Conservation (phyloP, 2,888 invertebrate genomes). For the Orthosia incerta region DNA sequence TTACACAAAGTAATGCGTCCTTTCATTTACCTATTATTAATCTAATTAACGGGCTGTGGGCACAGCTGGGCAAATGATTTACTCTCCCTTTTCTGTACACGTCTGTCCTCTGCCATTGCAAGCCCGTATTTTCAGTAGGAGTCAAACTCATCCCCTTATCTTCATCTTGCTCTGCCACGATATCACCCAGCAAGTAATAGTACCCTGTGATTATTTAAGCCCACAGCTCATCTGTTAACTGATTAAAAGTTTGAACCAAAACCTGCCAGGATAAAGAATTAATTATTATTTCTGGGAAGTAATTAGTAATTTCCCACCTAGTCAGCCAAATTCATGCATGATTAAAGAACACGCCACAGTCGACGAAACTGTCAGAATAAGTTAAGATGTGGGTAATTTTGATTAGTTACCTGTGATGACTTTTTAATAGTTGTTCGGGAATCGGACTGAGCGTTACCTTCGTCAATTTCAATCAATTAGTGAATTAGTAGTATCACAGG, state of each 20-base stretch:
- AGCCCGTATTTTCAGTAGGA: no score
- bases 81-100: no score
- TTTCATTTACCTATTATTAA: no score
- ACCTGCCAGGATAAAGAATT: background rate
- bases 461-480: conserved; percentile 22
- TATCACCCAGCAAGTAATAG: no score
- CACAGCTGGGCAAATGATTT: no score
- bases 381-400: conserved; percentile 11
- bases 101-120: no score
- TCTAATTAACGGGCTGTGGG: no score
- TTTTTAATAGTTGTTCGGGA: conserved; percentile 12
- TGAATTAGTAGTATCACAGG: background rate
- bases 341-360: background rate
- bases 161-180: no score
- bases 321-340: background rate
- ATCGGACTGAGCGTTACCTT: background rate
- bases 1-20: no score
- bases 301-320: background rate
- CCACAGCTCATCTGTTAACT: background rate
- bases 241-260: conserved; percentile 16
- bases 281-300: conserved; percentile 1
- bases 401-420: background rate
- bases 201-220: no score
- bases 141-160: no score
- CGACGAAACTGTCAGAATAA: conserved; percentile 18